These are phyloP conservation scores for Idris sp. DNA, from an alignment of 1,140 invertebrate genomes.

Conservation along the genomic window DNA sequence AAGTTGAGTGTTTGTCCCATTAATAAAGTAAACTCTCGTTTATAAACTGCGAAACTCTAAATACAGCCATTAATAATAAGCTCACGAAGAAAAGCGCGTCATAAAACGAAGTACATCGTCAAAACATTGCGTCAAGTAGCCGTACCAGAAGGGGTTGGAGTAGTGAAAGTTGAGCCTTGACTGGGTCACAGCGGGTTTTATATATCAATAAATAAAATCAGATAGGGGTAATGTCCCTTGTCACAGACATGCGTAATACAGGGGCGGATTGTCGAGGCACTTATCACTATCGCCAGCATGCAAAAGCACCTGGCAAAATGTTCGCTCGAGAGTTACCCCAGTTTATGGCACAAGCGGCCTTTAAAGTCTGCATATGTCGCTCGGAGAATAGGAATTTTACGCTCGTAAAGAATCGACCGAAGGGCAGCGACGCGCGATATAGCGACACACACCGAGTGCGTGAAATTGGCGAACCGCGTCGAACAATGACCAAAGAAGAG, in stretches of 20 bases:
- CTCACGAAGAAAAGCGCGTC: slow-evolving; percentile 17
- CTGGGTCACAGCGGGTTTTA: slow-evolving; percentile 46
- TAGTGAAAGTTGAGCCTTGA: slow-evolving; percentile 42
- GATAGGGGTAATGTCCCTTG: slow-evolving; percentile 46
- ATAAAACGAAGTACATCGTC: slow-evolving; percentile 18
- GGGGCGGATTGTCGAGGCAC: slow-evolving; percentile 39
- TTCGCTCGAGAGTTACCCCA: slow-evolving; percentile 44
- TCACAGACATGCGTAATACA: slow-evolving; percentile 36
- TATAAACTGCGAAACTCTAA: slow-evolving; percentile 1
- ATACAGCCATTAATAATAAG: slow-evolving; percentile 33
- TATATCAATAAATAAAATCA: slow-evolving; percentile 59
- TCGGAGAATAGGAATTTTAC: slow-evolving; percentile 38
- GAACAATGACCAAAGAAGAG: slow-evolving; percentile 48
- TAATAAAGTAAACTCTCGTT: slow-evolving; percentile 28
- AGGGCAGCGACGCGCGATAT: slow-evolving; percentile 27
- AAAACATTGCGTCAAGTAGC: slow-evolving; percentile 34
- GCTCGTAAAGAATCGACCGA: slow-evolving; percentile 45
- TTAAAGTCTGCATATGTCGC: slow-evolving; percentile 45
- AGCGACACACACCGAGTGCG: slow-evolving; percentile 20
- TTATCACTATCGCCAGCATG: slow-evolving; percentile 58
- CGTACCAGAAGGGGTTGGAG: slow-evolving; percentile 21
- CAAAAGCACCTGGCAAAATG: slow-evolving; percentile 51
- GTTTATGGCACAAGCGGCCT: slow-evolving; percentile 40
- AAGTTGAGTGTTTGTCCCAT: slow-evolving; percentile 3
- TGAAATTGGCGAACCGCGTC: slow-evolving; percentile 36